Evolutionary conservation across 30 jellyfish, hydroid and myxozoan genomes (phyloP), one percentile per base, ranked within the genome.

Genomic region (Chironex yamaguchii): DNA sequence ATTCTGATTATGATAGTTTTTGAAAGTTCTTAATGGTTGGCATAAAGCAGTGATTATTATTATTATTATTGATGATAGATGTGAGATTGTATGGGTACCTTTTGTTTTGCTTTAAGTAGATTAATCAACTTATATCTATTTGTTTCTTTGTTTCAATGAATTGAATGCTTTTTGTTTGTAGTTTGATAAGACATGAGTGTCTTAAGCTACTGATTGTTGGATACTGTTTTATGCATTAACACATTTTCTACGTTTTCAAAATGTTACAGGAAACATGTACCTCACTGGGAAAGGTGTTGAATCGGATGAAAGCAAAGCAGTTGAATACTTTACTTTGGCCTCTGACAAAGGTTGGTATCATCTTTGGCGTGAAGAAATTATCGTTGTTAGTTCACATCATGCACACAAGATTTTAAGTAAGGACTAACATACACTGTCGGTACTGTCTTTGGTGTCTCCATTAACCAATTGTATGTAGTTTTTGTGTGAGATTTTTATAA

Each of bases 301-400:
- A 3, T 35, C 83, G 13, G 94, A 91, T 50, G 82, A 66, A 62
- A 71, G 62, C 14, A 91, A 91, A 63, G 98, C 98, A 2, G 50
- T 91, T 50, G 96, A 91, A 79, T 76, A 85, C 71, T 91, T 91
- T 87, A 64, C 68, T 62, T 71, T 79, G 74, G 98, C 96, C 29
- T 95, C 94, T 35, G 96, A 84, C 54, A 30, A 78, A 71, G 98
- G 98, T 91, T n/a, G 0, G 71, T 53, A 36, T 9, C 58, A 42
- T 42, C 17, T 42, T 42, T 42, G 13, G 58, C 17, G 9, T 42
- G 9, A n/a, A n/a, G n/a, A n/a, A n/a, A n/a, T n/a, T n/a, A n/a
- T n/a, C n/a, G n/a, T n/a, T n/a, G n/a, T n/a, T n/a, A n/a, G n/a
- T n/a, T n/a, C n/a, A n/a, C n/a, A n/a, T n/a, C n/a, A n/a, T n/a